These are phyloP conservation scores for Bimastos eiseni DNA, from an alignment of 2,888 invertebrate genomes.

Conservation along the genomic window DNA sequence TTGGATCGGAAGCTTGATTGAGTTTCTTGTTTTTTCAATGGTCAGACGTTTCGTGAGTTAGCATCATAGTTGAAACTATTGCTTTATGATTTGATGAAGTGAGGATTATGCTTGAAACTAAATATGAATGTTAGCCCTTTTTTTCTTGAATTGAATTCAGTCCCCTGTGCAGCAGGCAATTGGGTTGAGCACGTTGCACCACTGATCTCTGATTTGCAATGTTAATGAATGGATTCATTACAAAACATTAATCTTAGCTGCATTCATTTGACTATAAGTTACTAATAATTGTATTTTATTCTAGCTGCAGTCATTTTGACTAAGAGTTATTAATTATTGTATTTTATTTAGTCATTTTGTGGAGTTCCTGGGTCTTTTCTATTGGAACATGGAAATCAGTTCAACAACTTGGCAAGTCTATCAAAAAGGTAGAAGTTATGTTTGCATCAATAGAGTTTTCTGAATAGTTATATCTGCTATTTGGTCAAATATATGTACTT, in stretches of 20 bases:
- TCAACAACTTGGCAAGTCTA: neutral
- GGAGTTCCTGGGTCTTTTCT: neutral
- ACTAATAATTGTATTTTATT: neutral
- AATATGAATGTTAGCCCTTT: neutral
- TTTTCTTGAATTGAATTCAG: neutral
- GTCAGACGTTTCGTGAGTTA: neutral
- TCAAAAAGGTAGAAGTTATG: conserved; percentile 19
- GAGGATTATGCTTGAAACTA: neutral
- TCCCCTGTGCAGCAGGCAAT: too few species aligned
- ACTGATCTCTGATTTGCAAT: neutral
- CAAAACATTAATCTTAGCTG: neutral
- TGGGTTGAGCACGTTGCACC: neutral
- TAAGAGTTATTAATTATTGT: neutral
- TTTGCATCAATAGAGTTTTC: neutral
- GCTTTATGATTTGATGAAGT: neutral
- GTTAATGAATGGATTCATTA: neutral
- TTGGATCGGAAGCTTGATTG: neutral
- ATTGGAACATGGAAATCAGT: neutral
- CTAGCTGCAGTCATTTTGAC: neutral
- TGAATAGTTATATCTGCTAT: neutral
- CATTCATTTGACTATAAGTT: neutral
- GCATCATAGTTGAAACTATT: neutral
- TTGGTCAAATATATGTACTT: neutral
- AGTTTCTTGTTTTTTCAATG: neutral
- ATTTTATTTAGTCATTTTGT: neutral